Percentiles rank a stretch among this genome's conserved stretches.
Conservation (phyloP, 2,113 vertebrate species). For the Oncorhynchus keta region DNA sequence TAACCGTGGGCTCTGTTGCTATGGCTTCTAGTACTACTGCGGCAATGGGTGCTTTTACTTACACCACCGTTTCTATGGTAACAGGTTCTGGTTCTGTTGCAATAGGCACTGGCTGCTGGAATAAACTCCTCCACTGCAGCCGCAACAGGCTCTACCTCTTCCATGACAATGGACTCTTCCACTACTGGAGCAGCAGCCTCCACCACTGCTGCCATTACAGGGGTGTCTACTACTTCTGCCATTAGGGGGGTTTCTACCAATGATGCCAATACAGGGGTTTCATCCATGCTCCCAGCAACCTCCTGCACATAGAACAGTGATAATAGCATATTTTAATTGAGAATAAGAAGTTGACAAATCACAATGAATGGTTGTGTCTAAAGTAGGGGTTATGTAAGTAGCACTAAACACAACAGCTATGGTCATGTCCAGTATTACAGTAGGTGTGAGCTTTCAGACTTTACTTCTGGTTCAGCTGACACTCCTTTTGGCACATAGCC, state of each 20-base stretch:
- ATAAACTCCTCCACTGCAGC: too few species aligned
- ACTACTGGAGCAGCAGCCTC: neutral
- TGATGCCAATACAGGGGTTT: neutral
- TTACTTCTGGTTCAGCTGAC: slow-evolving; percentile 66
- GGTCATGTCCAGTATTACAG: neutral
- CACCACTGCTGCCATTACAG: neutral
- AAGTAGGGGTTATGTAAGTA: neutral
- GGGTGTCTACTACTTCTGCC: neutral
- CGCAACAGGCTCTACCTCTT: slow-evolving; percentile 1
- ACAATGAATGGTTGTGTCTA: neutral
- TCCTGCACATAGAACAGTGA: slow-evolving; percentile 18
- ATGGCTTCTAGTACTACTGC: neutral
- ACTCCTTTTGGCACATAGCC: slow-evolving; percentile 70
- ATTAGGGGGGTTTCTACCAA: neutral
- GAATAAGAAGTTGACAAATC: neutral
- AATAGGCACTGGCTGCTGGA: neutral
- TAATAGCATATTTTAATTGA: neutral
- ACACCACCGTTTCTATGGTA: neutral
- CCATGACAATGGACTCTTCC: slow-evolving; percentile 6
- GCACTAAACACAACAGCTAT: neutral
- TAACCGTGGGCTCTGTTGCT: neutral
- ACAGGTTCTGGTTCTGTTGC: neutral
- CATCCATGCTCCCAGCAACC: slow-evolving; percentile 1
- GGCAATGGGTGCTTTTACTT: neutral
- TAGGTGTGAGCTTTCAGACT: slow-evolving; percentile 4